These are phyloP conservation scores for Papilio demoleus DNA, from an alignment of 2,888 invertebrate species.

Conservation along the genomic window DNA sequence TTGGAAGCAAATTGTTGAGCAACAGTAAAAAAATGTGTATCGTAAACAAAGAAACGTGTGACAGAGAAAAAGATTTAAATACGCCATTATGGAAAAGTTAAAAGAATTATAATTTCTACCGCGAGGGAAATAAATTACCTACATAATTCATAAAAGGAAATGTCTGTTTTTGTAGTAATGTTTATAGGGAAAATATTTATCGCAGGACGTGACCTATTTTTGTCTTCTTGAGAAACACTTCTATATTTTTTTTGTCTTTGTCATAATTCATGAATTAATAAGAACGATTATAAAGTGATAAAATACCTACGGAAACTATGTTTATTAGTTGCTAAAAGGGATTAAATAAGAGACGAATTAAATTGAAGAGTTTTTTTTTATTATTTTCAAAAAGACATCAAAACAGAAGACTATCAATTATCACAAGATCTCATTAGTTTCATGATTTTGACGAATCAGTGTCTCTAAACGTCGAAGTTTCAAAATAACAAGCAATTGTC, in stretches of 20 bases:
- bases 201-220: conserved; percentile 4
- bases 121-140: conserved; percentile 26
- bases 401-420: background rate
- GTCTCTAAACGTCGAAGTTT: background rate
- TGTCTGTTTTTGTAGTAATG: conserved; percentile 33
- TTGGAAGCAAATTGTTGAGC: too few species aligned
- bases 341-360: too few species aligned
- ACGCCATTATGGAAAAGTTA: conserved; percentile 14
- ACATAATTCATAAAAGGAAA: conserved; percentile 33
- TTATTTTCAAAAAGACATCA: too few species aligned
- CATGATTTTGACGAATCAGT: background rate
- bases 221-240: background rate
- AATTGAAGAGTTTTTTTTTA: too few species aligned
- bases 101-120: conserved; percentile 31
- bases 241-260: background rate
- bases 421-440: background rate
- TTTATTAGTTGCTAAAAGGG: too few species aligned
- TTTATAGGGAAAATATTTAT: conserved; percentile 30
- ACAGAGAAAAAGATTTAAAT: conserved; percentile 2
- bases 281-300: too few species aligned
- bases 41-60: conserved; percentile 18
- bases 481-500: conserved; percentile 10
- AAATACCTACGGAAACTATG: too few species aligned
- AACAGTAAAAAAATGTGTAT: too few species aligned
- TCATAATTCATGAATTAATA: background rate